Evolutionary conservation across 2,888 invertebrate genomes (phyloP).

Genomic region (Drosophila eohydei): DNA sequence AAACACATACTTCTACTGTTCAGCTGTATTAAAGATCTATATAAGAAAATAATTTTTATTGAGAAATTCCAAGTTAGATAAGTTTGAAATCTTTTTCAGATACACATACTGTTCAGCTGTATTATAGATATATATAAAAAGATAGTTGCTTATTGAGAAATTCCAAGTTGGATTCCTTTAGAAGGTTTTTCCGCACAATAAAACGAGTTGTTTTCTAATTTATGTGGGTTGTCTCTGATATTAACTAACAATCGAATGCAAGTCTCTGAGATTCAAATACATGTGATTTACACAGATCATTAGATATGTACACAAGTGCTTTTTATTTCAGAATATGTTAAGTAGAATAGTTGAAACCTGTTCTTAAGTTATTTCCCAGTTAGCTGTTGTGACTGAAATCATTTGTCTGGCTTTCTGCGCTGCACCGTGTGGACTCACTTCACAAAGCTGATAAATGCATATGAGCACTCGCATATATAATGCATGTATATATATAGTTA

Average conservation of each 20-base stretch:
- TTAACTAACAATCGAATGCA: not conserved
- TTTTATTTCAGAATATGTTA: not conserved
- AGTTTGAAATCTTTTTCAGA: too few species aligned
- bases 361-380: slow-evolving; percentile 1
- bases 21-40: too few species aligned
- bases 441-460: slow-evolving; percentile 40
- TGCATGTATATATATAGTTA: not conserved
- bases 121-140: not conserved
- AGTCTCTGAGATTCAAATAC: not conserved
- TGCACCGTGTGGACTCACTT: not conserved
- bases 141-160: slow-evolving; percentile 6
- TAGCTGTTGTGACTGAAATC: not conserved
- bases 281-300: not conserved
- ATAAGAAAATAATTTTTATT: too few species aligned
- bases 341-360: slow-evolving; percentile 8
- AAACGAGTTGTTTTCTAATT: slow-evolving; percentile 2
- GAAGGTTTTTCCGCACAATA: slow-evolving; percentile 9
- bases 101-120: not conserved
- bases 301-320: slow-evolving; percentile 2
- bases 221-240: slow-evolving; percentile 13
- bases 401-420: slow-evolving; percentile 10
- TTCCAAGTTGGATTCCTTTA: not conserved
- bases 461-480: not conserved
- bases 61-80: not conserved
- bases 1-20: too few species aligned